phyloP scores from a whole-genome alignment of 1,140 invertebrate species.

The Spodoptera frugiperda region DNA sequence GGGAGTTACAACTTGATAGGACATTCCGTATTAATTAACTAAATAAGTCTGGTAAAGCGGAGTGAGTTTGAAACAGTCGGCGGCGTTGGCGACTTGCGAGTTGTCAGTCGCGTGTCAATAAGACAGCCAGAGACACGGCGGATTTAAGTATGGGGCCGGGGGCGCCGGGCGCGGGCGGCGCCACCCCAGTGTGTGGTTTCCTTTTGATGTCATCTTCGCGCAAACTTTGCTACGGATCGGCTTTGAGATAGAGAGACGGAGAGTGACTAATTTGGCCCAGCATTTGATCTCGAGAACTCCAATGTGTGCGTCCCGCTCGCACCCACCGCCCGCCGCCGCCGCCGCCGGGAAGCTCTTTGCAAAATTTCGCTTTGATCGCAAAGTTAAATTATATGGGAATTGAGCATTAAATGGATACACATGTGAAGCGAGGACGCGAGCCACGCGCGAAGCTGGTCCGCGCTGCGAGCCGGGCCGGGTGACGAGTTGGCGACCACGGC shows the following conservation, averaged over 20 bases:
- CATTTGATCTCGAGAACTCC: constrained; percentile 84
- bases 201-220: constrained; percentile 86
- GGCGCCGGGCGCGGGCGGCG: constrained; percentile 73
- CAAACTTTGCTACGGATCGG: constrained; percentile 86
- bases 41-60: constrained; percentile 82
- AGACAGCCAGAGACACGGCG: constrained; percentile 80
- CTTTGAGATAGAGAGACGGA: constrained; percentile 86
- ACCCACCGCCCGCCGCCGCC: constrained; percentile 79
- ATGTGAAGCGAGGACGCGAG: constrained; percentile 69
- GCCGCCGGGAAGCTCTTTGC: constrained; percentile 84
- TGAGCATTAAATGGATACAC: constrained; percentile 86
- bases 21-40: constrained; percentile 86
- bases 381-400: constrained; percentile 87
- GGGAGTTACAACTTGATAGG: constrained; percentile 80
- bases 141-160: constrained; percentile 77
- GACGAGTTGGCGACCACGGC: not conserved
- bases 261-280: constrained; percentile 86
- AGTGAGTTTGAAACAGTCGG: constrained; percentile 73
- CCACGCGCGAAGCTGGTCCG: constrained; percentile 43
- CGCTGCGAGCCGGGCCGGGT: not conserved
- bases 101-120: constrained; percentile 85
- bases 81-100: constrained; percentile 76
- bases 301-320: constrained; percentile 79
- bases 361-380: constrained; percentile 86
- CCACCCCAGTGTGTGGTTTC: constrained; percentile 85